Base-by-base conservation (phyloP, 2,113 vertebrate genomes). In the Theropithecus gelada region DNA sequence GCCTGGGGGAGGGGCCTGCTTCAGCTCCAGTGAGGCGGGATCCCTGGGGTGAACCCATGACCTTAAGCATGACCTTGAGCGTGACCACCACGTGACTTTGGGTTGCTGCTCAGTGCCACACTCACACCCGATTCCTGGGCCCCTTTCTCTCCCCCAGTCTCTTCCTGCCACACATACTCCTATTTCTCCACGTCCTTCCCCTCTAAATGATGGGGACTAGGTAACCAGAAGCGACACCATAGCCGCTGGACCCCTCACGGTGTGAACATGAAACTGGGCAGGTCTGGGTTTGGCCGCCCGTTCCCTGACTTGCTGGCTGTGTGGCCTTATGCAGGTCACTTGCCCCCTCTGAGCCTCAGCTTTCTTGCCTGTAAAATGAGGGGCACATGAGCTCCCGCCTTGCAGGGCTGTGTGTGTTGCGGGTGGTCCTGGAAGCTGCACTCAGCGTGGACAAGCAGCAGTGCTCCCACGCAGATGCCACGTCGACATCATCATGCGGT, bases 401-500 rank as follows among this genome's bases (percentile, higher is more conserved):
- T 43, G 64, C 25, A 79, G 45, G 55, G 18, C 38, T 43, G 0
- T 43, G 38, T 43, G 72, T 20, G 55, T 4, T 8, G 23, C 2
- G 2, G 6, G 32, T 20, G 23, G 27, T 10, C 20, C 55, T 40
- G 0, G 40, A 59, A 85, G 79, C 40, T 2, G 27, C 25, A 18
- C 18, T 59, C 16, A 27, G 75, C 48, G 13, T 1, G 35, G 80
- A 43, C 35, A 38, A 27, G 20, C 8, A 17, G 64, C 38, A 1
- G 48, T 0, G 7, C 20, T 18, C 13, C 3, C 64, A 10, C 8
- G 48, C 35, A 6, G n/a, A 38, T 3, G 8, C 35, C 61, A 10
- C 4, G 0, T 12, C 1, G 5, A 2, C 3, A 6, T 7, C 22
- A n/a, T 30, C 43, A 8, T 0, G 3, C 0, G 2, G 4, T n/a